phyloP scores from a whole-genome alignment of 2,113 vertebrate species.

The Halichoeres trimaculatus region DNA sequence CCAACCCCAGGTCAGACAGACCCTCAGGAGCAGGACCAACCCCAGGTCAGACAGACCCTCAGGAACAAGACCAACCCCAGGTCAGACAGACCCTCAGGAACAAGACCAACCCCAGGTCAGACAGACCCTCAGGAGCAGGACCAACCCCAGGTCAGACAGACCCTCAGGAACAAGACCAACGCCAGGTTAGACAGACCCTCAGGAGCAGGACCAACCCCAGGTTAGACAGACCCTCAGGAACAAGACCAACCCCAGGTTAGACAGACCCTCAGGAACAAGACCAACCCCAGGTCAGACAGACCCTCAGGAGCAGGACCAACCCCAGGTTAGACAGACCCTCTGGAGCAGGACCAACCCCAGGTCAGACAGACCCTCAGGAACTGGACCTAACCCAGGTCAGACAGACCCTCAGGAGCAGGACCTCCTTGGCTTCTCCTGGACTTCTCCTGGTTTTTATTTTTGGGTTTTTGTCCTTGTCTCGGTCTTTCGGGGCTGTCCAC shows the following conservation, averaged over 20 bases:
- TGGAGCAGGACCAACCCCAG: no score
- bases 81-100: constrained; percentile 56
- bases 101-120: no score
- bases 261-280: constrained; percentile 59
- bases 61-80: constrained; percentile 63
- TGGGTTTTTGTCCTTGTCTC: neutral
- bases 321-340: no score
- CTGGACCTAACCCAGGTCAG: constrained; percentile 71
- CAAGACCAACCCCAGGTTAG: constrained; percentile 72
- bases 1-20: no score
- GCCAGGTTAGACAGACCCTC: constrained; percentile 62
- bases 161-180: constrained; percentile 65
- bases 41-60: constrained; percentile 68
- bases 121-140: no score
- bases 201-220: no score
- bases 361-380: constrained; percentile 62
- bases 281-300: constrained; percentile 68
- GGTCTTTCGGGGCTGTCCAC: neutral
- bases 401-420: constrained; percentile 55
- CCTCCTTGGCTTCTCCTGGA: constrained; percentile 10
- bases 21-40: constrained; percentile 75
- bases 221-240: no score
- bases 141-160: no score
- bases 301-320: no score
- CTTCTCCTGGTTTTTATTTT: neutral